phyloP scores from a whole-genome alignment of 2,797 vertebrate species.

The Pseudopleuronectes americanus region DNA sequence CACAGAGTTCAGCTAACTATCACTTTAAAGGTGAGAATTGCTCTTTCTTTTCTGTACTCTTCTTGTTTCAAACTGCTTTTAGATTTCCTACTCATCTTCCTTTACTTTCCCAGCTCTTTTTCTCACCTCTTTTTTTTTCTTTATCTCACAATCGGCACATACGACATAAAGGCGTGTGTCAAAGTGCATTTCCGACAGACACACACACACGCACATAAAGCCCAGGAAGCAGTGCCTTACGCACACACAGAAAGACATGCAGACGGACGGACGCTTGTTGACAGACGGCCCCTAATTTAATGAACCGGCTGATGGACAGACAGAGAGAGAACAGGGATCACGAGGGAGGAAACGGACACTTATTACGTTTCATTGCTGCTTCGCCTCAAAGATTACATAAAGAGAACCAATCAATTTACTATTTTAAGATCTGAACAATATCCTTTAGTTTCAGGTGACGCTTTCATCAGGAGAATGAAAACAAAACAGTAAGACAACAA shows the following conservation, averaged over 20 bases:
- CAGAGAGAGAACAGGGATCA: constrained; percentile 8
- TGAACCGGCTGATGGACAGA: constrained; percentile 30
- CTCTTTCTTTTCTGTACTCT: background rate
- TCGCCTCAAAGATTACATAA: background rate
- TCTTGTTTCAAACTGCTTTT: background rate
- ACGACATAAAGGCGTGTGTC: background rate
- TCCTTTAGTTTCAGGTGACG: background rate
- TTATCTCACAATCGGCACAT: background rate
- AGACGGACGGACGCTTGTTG: constrained; percentile 38
- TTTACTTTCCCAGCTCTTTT: background rate
- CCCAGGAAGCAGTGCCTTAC: background rate
- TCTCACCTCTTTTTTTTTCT: background rate
- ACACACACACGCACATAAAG: background rate
- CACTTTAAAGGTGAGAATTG: background rate
- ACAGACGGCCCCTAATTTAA: constrained; percentile 45
- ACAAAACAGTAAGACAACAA: constrained; percentile 11
- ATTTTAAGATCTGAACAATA: background rate
- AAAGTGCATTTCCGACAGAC: background rate
- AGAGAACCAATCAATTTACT: background rate
- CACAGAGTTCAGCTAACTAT: background rate
- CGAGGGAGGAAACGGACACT: constrained; percentile 9
- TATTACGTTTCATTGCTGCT: background rate
- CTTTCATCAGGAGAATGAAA: background rate
- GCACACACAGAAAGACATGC: background rate
- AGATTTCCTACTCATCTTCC: background rate